These are phyloP conservation scores for Psittacula echo DNA, from an alignment of 2,797 vertebrate species.

Conservation along the genomic window DNA sequence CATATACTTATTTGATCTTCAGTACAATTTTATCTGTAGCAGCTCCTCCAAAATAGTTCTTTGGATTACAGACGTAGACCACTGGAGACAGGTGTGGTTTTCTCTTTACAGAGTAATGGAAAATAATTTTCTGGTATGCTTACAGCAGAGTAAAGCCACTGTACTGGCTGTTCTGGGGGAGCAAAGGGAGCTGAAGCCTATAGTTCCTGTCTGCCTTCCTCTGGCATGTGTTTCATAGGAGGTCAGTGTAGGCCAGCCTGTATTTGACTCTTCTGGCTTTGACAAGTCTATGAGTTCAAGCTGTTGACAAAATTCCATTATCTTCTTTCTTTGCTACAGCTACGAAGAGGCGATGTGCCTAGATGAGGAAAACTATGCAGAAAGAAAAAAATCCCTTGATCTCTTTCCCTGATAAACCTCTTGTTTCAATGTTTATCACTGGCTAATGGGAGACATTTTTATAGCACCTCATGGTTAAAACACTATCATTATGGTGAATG, in stretches of 20 bases:
- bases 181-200: fast-evolving
- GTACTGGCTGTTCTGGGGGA: neutral
- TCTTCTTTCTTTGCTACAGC: neutral
- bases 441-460: neutral
- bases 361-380: neutral
- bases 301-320: neutral
- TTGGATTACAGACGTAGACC: neutral
- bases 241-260: neutral
- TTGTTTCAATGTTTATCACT: neutral
- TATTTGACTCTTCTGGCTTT: neutral
- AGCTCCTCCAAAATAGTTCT: neutral
- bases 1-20: neutral
- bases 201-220: neutral
- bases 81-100: neutral
- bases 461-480: neutral
- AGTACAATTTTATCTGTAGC: neutral
- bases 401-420: neutral
- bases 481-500: neutral
- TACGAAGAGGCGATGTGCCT: neutral
- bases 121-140: neutral
- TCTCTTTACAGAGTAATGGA: neutral
- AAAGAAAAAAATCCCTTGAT: neutral
- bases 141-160: neutral
- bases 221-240: neutral
- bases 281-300: neutral